Evolutionary conservation across 2,888 invertebrate species (phyloP).

Genomic region (Xestoiulus laeticollis): DNA sequence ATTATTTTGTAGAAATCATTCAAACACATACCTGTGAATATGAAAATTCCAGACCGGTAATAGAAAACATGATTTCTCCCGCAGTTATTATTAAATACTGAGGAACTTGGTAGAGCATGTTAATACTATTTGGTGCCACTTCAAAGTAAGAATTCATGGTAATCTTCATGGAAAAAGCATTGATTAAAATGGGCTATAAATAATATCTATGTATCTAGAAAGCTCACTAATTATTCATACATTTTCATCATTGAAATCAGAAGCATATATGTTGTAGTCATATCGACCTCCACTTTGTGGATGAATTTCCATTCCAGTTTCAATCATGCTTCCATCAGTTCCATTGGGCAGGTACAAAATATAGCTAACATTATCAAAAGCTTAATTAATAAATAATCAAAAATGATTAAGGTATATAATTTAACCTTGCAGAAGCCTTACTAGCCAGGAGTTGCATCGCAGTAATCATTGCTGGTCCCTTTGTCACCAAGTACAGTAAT

Average conservation of each 20-base stretch:
- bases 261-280: neutral
- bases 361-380: neutral
- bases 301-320: neutral
- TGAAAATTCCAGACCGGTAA: constrained; percentile 94
- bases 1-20: neutral
- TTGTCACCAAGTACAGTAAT: neutral
- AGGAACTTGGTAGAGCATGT: constrained; percentile 87
- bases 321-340: neutral
- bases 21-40: constrained; percentile 78
- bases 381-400: neutral
- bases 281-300: neutral
- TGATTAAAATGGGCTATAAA: neutral
- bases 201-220: too few relatives aligned
- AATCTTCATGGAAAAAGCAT: neutral
- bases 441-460: neutral
- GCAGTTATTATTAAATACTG: constrained; percentile 92
- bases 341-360: neutral
- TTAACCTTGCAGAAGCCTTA: neutral
- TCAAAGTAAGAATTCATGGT: neutral
- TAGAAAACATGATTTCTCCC: constrained; percentile 95
- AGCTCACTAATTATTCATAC: neutral
- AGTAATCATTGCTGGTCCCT: neutral
- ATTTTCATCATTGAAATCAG: neutral
- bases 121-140: constrained; percentile 73
- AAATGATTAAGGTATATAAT: neutral